Conservation (phyloP, 2,888 invertebrate genomes). For the Gasteruption jaculator region DNA sequence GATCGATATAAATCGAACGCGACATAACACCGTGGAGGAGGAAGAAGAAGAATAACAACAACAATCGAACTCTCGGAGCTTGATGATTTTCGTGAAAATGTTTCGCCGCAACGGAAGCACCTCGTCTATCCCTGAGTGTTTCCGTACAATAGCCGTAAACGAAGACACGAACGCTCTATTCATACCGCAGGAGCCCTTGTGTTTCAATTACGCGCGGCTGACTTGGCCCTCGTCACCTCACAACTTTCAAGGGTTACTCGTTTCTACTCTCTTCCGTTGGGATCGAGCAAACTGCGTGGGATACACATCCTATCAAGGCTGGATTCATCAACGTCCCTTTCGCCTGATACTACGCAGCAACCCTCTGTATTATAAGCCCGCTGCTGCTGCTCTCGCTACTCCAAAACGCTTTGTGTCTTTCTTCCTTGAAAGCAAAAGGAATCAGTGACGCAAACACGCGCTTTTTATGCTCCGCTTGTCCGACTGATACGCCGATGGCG, state of each 20-base stretch:
- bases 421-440: conserved; percentile 15
- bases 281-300: conserved; percentile 1
- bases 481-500: too few relatives aligned
- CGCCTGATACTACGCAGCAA: conserved; percentile 2
- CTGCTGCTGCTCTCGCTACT: not conserved
- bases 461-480: too few relatives aligned
- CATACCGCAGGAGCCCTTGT: conserved; percentile 23
- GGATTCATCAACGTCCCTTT: conserved; percentile 12
- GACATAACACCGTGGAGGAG: too few relatives aligned
- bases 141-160: conserved; percentile 25
- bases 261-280: not conserved
- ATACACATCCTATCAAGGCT: conserved; percentile 11
- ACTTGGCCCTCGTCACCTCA: conserved; percentile 20
- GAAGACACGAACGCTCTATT: conserved; percentile 23
- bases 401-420: conserved; percentile 17
- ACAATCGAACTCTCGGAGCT: too few relatives aligned
- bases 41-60: too few relatives aligned
- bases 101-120: too few relatives aligned
- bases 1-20: too few relatives aligned
- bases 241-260: conserved; percentile 17
- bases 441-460: too few relatives aligned
- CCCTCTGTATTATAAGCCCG: not conserved
- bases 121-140: not conserved
- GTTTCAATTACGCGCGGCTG: conserved; percentile 25
- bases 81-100: too few relatives aligned